A percentile compares a stretch with the other conserved stretches of the same genome.
These are phyloP conservation scores for Xerus rutilus DNA, from an alignment of 2,797 vertebrate genomes.

Conservation along the genomic window DNA sequence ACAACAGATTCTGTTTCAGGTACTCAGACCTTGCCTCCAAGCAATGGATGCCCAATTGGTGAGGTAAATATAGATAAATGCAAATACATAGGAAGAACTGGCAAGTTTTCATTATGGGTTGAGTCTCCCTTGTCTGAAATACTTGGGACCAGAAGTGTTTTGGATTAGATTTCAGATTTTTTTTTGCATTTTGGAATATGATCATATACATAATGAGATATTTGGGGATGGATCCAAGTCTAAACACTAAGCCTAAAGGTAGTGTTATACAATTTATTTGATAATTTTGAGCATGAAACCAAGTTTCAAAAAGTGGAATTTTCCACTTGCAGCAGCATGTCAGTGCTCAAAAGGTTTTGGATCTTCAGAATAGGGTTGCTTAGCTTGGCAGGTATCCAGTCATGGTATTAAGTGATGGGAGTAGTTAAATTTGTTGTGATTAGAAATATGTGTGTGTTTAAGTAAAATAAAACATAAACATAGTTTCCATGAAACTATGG, in stretches of 20 bases:
- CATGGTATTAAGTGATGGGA: background rate
- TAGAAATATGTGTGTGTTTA: background rate
- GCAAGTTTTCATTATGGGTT: background rate
- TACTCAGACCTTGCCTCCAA: background rate
- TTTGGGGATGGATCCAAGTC: background rate
- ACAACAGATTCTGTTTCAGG: background rate
- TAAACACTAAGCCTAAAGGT: background rate
- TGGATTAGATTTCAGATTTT: background rate
- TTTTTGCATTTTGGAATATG: background rate
- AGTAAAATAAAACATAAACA: background rate
- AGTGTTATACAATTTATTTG: background rate
- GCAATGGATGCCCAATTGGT: background rate
- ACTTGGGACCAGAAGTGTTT: background rate
- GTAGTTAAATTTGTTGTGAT: background rate
- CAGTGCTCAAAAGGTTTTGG: background rate
- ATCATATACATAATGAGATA: no score
- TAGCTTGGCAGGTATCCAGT: background rate
- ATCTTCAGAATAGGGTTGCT: background rate
- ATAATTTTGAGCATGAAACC: background rate
- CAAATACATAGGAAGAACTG: background rate
- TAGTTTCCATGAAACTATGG: background rate
- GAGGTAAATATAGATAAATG: background rate
- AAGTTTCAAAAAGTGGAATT: background rate
- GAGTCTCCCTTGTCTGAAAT: background rate
- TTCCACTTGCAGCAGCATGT: background rate